phyloP scores from a whole-genome alignment of 2,113 vertebrate species.

The Merops nubicus region DNA sequence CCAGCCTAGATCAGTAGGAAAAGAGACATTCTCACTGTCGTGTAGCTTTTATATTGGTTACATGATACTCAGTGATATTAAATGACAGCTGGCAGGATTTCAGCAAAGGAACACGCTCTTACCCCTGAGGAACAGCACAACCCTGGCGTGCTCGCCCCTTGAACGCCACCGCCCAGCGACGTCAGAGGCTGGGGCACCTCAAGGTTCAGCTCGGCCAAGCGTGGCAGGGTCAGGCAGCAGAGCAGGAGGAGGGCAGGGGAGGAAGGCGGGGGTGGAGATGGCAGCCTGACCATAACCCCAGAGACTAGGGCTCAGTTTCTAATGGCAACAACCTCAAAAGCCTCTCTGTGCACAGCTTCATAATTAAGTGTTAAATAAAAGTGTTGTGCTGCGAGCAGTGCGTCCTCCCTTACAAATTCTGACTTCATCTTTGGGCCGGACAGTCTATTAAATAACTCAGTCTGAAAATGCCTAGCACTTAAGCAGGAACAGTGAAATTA shows the following conservation, averaged over 20 bases:
- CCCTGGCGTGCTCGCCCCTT: conserved; percentile 66
- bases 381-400: not conserved
- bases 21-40: not conserved
- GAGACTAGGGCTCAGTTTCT: conserved; percentile 76
- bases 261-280: not conserved
- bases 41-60: conserved; percentile 39
- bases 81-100: conserved; percentile 28
- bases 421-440: conserved; percentile 53
- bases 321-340: conserved; percentile 80
- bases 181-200: conserved; percentile 51
- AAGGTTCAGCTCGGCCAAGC: conserved; percentile 78
- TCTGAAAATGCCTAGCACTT: conserved; percentile 47
- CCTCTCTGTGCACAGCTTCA: conserved; percentile 58
- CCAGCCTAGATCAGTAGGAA: not conserved
- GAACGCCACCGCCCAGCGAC: conserved; percentile 23
- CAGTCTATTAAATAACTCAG: conserved; percentile 48
- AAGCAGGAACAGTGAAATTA: conserved; percentile 28
- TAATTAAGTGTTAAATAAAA: conserved; percentile 71
- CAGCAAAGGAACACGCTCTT: not conserved
- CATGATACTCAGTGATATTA: not conserved
- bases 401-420: conserved; percentile 54
- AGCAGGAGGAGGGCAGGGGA: conserved; percentile 33
- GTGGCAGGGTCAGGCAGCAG: conserved; percentile 76
- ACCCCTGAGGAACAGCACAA: not conserved
- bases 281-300: conserved; percentile 68